Conservation (phyloP, 2,797 vertebrate genomes). For the Fistularia tabacaria region DNA sequence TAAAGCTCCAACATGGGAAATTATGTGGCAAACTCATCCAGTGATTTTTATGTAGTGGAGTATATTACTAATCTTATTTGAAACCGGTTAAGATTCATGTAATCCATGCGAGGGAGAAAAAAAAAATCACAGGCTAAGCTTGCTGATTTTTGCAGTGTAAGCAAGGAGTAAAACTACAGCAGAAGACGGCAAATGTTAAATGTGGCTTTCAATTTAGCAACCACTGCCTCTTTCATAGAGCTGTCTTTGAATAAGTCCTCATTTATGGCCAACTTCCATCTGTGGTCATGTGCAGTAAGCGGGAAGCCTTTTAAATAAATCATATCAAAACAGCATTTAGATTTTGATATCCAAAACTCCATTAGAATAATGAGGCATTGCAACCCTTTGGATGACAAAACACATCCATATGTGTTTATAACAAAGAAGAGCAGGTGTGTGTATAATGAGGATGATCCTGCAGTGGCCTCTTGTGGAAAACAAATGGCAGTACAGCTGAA, state of each 20-base stretch:
- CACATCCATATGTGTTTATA: background rate
- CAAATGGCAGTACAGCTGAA: conserved; percentile 24
- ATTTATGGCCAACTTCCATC: conserved; percentile 33
- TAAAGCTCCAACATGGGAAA: conserved; percentile 11
- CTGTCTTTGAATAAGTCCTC: no score
- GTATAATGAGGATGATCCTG: conserved; percentile 11
- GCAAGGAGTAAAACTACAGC: no score
- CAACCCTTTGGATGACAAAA: background rate
- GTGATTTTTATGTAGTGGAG: conserved; percentile 31
- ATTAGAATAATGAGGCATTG: no score
- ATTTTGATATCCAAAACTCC: no score
- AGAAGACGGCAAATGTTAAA: no score
- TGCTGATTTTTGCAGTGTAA: conserved; percentile 14
- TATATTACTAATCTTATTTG: background rate
- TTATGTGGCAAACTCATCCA: conserved; percentile 39
- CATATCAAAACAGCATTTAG: no score
- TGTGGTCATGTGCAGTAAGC: background rate
- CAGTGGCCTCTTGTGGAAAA: conserved; percentile 59
- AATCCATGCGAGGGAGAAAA: background rate
- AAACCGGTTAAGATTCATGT: no score
- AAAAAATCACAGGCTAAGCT: conserved; percentile 51
- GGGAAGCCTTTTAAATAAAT: no score
- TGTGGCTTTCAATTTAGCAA: no score
- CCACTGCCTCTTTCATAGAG: no score
- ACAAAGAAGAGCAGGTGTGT: background rate